Evolutionary conservation across 2,888 invertebrate species (phyloP).

Genomic region (Drosophila cracens): DNA sequence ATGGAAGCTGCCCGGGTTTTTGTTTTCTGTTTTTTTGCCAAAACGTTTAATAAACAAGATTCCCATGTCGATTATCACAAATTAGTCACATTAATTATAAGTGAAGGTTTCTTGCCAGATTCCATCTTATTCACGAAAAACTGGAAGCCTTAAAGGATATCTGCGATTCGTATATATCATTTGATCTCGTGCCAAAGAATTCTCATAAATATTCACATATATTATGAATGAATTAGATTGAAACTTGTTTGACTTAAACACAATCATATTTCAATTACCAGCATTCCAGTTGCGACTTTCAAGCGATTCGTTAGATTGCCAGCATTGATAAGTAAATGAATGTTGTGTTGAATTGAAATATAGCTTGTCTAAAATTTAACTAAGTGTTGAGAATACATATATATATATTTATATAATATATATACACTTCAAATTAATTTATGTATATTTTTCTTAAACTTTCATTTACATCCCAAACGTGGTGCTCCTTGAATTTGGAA

Average conservation of each 20-base stretch:
- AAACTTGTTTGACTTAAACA: neutral
- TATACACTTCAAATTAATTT: neutral
- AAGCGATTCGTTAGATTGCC: slow-evolving; percentile 3
- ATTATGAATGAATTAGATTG: neutral
- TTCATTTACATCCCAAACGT: neutral
- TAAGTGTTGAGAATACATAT: neutral
- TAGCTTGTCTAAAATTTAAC: neutral
- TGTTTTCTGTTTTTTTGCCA: slow-evolving; percentile 36
- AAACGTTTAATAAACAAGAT: slow-evolving; percentile 84
- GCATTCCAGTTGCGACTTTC: slow-evolving; percentile 7
- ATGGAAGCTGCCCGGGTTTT: slow-evolving; percentile 28
- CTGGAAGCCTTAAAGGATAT: slow-evolving; percentile 29
- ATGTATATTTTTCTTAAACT: neutral
- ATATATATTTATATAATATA: neutral
- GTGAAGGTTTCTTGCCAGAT: slow-evolving; percentile 34
- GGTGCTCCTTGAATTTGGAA: neutral
- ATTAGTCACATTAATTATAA: slow-evolving; percentile 84
- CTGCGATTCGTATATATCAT: neutral
- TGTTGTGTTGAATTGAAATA: neutral
- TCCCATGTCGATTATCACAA: slow-evolving; percentile 84
- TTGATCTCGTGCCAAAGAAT: slow-evolving; percentile 7
- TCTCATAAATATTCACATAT: neutral
- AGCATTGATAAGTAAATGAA: neutral
- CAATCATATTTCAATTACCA: neutral
- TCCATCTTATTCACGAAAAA: slow-evolving; percentile 33